These are phyloP conservation scores for Laticauda laticaudata DNA, from an alignment of 2,113 vertebrate genomes.

Conservation along the genomic window DNA sequence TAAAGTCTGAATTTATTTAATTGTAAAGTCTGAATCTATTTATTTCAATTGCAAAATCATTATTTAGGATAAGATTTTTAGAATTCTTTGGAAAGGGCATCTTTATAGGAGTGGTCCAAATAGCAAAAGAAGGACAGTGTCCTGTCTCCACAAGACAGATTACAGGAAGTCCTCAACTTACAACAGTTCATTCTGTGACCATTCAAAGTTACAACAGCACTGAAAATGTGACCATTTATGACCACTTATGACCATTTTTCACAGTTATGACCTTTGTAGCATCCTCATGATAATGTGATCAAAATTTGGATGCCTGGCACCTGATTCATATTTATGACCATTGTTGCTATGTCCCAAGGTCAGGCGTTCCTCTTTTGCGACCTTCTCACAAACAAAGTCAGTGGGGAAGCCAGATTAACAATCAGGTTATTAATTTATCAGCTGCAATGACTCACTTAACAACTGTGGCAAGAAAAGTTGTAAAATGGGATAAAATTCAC, in stretches of 20 bases:
- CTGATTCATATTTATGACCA: background rate
- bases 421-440: background rate
- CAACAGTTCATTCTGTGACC: background rate
- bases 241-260: background rate
- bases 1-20: too few species aligned
- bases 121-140: background rate
- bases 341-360: background rate
- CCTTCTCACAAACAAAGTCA: too few species aligned
- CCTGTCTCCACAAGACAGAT: background rate
- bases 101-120: background rate
- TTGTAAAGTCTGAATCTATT: background rate
- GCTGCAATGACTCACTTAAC: background rate
- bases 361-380: background rate
- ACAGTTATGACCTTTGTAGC: background rate
- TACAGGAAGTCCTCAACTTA: background rate
- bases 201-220: background rate
- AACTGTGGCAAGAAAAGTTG: background rate
- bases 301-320: background rate
- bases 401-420: background rate
- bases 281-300: background rate
- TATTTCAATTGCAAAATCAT: background rate
- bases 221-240: background rate
- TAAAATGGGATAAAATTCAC: background rate
- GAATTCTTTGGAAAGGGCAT: background rate
- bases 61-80: background rate